Evolutionary conservation across 2,888 invertebrate genomes (phyloP).

Genomic region (Lacanobia wlatinum): DNA sequence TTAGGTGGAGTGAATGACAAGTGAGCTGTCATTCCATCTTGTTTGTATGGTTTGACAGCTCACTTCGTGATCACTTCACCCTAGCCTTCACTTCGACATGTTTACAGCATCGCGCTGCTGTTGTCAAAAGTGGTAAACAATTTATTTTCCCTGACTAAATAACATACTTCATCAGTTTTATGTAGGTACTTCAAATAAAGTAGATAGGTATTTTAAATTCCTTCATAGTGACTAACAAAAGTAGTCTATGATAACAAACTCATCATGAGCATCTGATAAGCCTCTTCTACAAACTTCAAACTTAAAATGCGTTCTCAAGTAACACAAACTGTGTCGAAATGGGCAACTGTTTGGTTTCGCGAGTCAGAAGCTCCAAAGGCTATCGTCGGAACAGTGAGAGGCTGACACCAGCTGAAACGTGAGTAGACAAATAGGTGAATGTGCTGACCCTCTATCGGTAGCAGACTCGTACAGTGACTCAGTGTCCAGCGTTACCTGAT

Average conservation of each 20-base stretch:
- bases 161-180: too few relatives aligned
- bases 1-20: too few relatives aligned
- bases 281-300: not conserved
- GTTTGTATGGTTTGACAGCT: too few relatives aligned
- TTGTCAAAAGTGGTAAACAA: too few relatives aligned
- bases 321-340: not conserved
- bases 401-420: conserved; percentile 4
- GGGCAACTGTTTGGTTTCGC: conserved; percentile 18
- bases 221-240: not conserved
- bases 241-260: conserved; percentile 14
- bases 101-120: too few relatives aligned
- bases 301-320: conserved; percentile 9
- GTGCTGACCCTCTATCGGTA: not conserved
- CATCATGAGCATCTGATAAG: conserved; percentile 5
- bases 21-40: too few relatives aligned
- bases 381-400: not conserved
- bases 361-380: conserved; percentile 1
- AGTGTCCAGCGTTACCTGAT: too few relatives aligned
- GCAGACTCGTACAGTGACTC: too few relatives aligned
- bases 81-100: too few relatives aligned
- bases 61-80: too few relatives aligned
- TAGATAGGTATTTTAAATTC: not conserved
- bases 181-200: too few relatives aligned
- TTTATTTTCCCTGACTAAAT: too few relatives aligned
- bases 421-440: conserved; percentile 3